Evolutionary conservation across 1,140 invertebrate species (phyloP).

Genomic region (Ceratoteleas bidentatus): DNA sequence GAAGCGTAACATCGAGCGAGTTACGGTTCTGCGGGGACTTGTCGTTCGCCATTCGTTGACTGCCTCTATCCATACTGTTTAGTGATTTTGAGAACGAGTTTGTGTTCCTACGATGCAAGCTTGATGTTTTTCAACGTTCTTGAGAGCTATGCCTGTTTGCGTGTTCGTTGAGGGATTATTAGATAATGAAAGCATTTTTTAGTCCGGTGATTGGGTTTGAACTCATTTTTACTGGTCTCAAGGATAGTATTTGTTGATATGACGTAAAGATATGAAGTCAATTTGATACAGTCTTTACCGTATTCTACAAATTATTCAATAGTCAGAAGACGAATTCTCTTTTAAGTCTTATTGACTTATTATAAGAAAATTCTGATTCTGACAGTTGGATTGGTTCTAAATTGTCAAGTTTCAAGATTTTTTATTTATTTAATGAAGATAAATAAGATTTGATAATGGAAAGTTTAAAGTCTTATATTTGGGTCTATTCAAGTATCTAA

Average conservation of each 20-base stretch:
- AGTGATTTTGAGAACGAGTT: conserved; percentile 41
- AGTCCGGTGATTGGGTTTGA: too few species aligned
- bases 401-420: background rate
- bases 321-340: too few species aligned
- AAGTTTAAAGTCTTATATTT: background rate
- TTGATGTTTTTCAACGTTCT: conserved; percentile 77
- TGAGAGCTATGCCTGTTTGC: conserved; percentile 74
- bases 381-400: background rate
- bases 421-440: background rate
- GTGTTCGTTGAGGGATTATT: conserved; percentile 60
- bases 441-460: too few species aligned
- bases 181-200: conserved; percentile 9
- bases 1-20: conserved; percentile 25
- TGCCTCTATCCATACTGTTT: conserved; percentile 43
- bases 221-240: too few species aligned
- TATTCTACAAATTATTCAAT: too few species aligned
- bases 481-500: conserved; percentile 11
- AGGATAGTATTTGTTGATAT: too few species aligned
- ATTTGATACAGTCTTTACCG: too few species aligned
- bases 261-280: too few species aligned
- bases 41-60: conserved; percentile 37
- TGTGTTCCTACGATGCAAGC: conserved; percentile 69
- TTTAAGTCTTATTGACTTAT: too few species aligned
- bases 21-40: conserved; percentile 27
- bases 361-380: background rate